Base-by-base conservation (phyloP, 2,888 invertebrate species). In the Sycophila texana region DNA sequence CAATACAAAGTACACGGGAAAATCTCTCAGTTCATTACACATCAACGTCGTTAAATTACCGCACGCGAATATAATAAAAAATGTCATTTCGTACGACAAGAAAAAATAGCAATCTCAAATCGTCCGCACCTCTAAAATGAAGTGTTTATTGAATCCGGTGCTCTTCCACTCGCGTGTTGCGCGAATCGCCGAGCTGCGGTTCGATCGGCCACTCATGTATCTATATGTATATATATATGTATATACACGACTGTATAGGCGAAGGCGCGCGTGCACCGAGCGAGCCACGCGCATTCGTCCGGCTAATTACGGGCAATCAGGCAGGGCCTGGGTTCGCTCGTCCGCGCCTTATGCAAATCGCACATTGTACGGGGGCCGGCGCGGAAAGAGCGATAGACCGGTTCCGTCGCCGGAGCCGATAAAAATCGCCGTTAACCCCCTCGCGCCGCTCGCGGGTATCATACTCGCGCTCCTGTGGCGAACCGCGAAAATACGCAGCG, bases 221-320 rank as follows among this genome's bases (percentile, higher is more conserved):
- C 1, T 26, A 3, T 26, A 3, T 26, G 26, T 3, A 26, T 3
- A 26, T 3, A 26, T 26, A 26, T 3, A 26, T 3, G 26, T 3
- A 26, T 26, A 26, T 3, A 26, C 2, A 3, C 26, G 26, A 26
- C 2, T 26, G 26, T 26, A 47, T 14, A 66, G 57, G 53, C 61
- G 60, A 7, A 39, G 39, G 39, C 47, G n/a, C n/a, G 57, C 18
- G n/a, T 20, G 20, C 18, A 57, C 39, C 18, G 61, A 26, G 66
- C 20, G 66, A 63, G 67, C 61, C 85, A 85, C 87, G 88, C 87
- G 71, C 39, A 39, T 87, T 87, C 87, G 87, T 85, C 87, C 88
- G 86, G 86, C 89, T 89, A 89, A 89, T 89, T 89, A 88, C 88
- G 84, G 85, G 87, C 87, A 89, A 89, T 89, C 88, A 87, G 84